Conservation (phyloP, 1,140 invertebrate species). For the Wasmannia auropunctata region DNA sequence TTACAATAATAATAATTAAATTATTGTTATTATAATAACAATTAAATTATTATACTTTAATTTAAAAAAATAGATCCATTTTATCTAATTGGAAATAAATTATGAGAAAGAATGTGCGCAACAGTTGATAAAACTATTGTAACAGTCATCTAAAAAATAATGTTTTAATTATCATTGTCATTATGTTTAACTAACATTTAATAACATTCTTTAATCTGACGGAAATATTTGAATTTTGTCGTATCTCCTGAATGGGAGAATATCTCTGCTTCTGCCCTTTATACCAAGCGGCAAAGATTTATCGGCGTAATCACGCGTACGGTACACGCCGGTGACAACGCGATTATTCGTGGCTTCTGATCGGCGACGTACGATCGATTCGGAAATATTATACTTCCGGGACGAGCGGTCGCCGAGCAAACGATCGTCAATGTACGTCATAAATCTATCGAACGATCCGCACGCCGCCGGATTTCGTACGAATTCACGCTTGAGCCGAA, state of each 20-base stretch:
- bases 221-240: constrained; percentile 21
- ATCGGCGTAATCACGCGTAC: constrained; percentile 70
- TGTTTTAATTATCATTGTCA: not conserved
- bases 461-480: constrained; percentile 57
- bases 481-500: constrained; percentile 47
- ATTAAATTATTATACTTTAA: not conserved
- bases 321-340: constrained; percentile 58
- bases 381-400: constrained; percentile 72
- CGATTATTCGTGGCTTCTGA: constrained; percentile 67
- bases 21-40: too few species aligned
- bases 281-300: constrained; percentile 55
- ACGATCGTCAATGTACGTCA: constrained; percentile 70
- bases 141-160: not conserved
- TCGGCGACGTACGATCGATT: constrained; percentile 69
- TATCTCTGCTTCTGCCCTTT: not conserved
- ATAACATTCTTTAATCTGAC: not conserved
- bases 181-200: not conserved
- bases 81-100: not conserved
- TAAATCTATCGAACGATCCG: constrained; percentile 69
- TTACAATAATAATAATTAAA: too few species aligned
- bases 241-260: not conserved
- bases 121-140: not conserved
- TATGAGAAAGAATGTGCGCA: not conserved
- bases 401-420: constrained; percentile 59
- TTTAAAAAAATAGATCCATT: not conserved